Evolutionary conservation across 2,113 vertebrate species (phyloP), one percentile per base, ranked within the genome.

Genomic region (Urocolius indicus): DNA sequence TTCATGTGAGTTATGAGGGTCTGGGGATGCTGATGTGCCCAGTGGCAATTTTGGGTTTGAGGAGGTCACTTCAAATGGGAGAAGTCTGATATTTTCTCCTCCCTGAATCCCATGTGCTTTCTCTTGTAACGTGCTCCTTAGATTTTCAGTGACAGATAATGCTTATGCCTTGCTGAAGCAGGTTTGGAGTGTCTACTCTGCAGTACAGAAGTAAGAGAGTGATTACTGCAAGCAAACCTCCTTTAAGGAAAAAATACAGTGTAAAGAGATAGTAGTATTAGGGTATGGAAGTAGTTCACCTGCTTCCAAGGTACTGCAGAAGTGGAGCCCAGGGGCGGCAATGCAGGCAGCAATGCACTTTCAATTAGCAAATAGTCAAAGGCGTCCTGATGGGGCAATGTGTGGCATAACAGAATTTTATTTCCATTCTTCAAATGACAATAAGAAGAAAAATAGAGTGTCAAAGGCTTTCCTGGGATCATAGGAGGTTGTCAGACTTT

Each of bases 401-500:
- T 15, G 10, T 89, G 94, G 52, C 72, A 84, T 78, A 96, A 73
- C 84, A 90, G 95, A 95, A 88, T 96, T 96, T 97, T 96, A 96
- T 96, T 96, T 95, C 94, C 34, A 43, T 94, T 97, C 91, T 96
- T 97, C 93, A 94, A 48, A 95, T 92, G 80, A 95, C 82, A 97
- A 72, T 89, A 95, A 96, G 21, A 91, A 46, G 36, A 92, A 68
- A 96, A 90, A 84, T 67, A 73, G 95, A 57, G 59, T 78, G 75
- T 66, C 63, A 82, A 75, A 94, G 73, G 96, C 16, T 90, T 96
- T 97, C 54, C 74, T 97, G 46, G 78, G 82, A 95, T 95, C 91
- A 94, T 88, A 73, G 95, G 72, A 94, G 80, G n/a, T 57, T 97
- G 93, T 96, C 89, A 97, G 91, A 91, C 68, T 96, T 97, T 93